A percentile compares a stretch with the other conserved stretches of the same genome.
These are phyloP conservation scores for Nomada fucata DNA, from an alignment of 2,888 invertebrate genomes.

Conservation along the genomic window DNA sequence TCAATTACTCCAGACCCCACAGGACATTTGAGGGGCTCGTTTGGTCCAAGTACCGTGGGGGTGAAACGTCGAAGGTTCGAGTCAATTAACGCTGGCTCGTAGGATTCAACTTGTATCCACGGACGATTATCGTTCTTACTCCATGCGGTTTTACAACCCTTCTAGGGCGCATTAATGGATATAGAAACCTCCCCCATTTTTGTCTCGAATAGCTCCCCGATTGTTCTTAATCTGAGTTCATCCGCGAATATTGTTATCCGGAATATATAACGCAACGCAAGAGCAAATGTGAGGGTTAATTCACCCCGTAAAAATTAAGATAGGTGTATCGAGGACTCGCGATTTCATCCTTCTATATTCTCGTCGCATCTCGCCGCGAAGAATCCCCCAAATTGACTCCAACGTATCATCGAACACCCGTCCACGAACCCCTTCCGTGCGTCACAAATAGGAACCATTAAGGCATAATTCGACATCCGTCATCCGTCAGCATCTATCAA, in stretches of 20 bases:
- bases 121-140: slow-evolving; percentile 5
- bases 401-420: not conserved
- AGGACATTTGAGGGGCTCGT: not conserved
- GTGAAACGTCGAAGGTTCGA: slow-evolving; percentile 52
- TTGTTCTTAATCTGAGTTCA: not conserved
- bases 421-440: too few species aligned
- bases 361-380: too few species aligned
- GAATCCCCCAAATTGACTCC: too few species aligned
- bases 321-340: too few species aligned
- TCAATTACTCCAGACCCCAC: slow-evolving; percentile 21
- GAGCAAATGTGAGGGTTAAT: too few species aligned
- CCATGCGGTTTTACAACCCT: slow-evolving; percentile 1
- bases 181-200: not conserved
- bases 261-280: too few species aligned
- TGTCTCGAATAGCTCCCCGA: not conserved
- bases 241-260: too few species aligned
- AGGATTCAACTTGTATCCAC: slow-evolving; percentile 32
- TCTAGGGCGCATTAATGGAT: not conserved
- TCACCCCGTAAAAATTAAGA: too few species aligned
- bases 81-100: slow-evolving; percentile 57
- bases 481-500: slow-evolving; percentile 19
- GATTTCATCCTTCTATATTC: too few species aligned
- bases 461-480: not conserved
- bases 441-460: not conserved
- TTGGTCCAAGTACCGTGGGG: slow-evolving; percentile 1